These are phyloP conservation scores for Geophilus truncorum DNA, from an alignment of 2,888 invertebrate species.

Conservation along the genomic window DNA sequence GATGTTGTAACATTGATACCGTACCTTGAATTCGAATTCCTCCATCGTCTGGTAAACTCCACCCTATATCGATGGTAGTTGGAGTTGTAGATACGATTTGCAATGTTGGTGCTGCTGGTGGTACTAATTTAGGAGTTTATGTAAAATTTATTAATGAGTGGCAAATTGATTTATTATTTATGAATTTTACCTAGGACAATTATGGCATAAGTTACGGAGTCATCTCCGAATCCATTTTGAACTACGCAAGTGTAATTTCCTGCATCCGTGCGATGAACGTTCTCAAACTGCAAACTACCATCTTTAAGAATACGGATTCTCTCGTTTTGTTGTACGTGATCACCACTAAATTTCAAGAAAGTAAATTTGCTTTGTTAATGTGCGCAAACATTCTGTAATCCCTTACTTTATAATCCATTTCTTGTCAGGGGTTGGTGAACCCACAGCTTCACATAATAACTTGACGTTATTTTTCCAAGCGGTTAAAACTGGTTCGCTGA, in stretches of 20 bases:
- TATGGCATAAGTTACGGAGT: conserved; percentile 85
- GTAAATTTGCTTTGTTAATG: no score
- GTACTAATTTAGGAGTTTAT: not conserved
- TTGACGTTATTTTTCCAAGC: conserved; percentile 75
- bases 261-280: conserved; percentile 81
- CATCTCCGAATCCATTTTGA: conserved; percentile 86
- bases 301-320: conserved; percentile 54
- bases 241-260: conserved; percentile 92
- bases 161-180: not conserved
- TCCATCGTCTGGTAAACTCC: conserved; percentile 33
- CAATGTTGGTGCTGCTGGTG: conserved; percentile 31
- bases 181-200: conserved; percentile 66
- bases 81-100: conserved; percentile 23
- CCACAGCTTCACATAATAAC: conserved; percentile 85
- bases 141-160: not conserved
- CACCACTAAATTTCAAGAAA: conserved; percentile 29
- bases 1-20: no score
- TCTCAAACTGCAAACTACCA: conserved; percentile 81
- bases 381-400: no score
- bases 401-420: conserved; percentile 58
- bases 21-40: conserved; percentile 31
- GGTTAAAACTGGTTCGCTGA: conserved; percentile 65
- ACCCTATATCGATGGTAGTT: conserved; percentile 30
- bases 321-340: conserved; percentile 25
- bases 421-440: conserved; percentile 84